Base-by-base conservation (phyloP, 2,888 invertebrate genomes). In the Aethes cnicana region DNA sequence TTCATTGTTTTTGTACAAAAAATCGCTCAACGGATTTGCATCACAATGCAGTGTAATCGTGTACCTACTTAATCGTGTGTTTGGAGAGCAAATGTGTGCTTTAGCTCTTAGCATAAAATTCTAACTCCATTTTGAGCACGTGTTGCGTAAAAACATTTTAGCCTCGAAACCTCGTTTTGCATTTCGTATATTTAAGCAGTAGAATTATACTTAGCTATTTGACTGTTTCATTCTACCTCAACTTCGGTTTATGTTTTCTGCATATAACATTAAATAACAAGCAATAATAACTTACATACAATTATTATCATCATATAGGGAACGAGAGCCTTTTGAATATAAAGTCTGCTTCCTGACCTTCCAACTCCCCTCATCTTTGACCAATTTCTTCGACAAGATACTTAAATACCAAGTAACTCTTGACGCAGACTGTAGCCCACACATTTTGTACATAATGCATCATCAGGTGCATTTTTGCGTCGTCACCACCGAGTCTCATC, bases 401-500 rank as follows among this genome's bases (percentile, higher is more conserved):
- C n/a, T n/a, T n/a, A n/a, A n/a, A n/a, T n/a, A n/a, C n/a, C n/a
- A n/a, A n/a, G n/a, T n/a, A n/a, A n/a, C n/a, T n/a, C n/a, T n/a
- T n/a, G n/a, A n/a, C n/a, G n/a, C n/a, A n/a, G n/a, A n/a, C 8
- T 6, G 6, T 23, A 8, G 6, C n/a, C 23, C 62, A 62, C 63
- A 58, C n/a, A n/a, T n/a, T n/a, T n/a, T n/a, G n/a, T n/a, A n/a
- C n/a, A n/a, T n/a, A n/a, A n/a, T n/a, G n/a, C 56, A 43, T 54
- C 57, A 56, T 46, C 41, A 55, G 64, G 64, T 73, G 69, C 71
- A 72, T 72, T 72, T 66, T 55, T 70, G 70, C 74, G 69, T 55
- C 63, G 62, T 73, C 68, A 65, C 62, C 71, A 64, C 18, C 55
- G 61, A 59, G 60, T 72, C 77, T 78, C 83, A 81, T 83, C 71